Base-by-base conservation (phyloP, 2,888 invertebrate genomes). In the Aleiodes testaceus region DNA sequence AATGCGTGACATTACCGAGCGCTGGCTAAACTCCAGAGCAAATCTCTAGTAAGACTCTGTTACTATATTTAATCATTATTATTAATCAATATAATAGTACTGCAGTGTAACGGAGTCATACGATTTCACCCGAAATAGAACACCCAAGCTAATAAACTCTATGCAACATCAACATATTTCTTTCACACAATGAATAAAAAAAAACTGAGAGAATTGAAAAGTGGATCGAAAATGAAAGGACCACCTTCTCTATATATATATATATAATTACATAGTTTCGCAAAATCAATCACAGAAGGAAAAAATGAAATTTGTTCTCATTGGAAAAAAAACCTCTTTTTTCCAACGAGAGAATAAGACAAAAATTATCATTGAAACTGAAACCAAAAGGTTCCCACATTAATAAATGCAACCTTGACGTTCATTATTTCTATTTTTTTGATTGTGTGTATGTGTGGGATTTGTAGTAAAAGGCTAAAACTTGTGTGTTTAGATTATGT, bases 221-320 rank as follows among this genome's bases (percentile, higher is more conserved):
- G 63, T 64, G 52, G 64, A 69, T 64, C 69, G 64, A 69, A 69
- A 64, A 69, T 53, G 64, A 69, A 69, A 69, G 53, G 53, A 69
- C 64, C 61, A 30, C 68, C 64, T 50, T 44, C 64, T 50, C 64
- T 50, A 26, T 5, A 26, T 26, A 49, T n/a, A 64, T 63, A 63
- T 22, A 44, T 64, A 42, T 64, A 64, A 69, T 69, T 52, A 30
- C 47, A 64, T 44, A 53, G 45, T 69, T 69, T 69, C 64, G 64
- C 69, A 64, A 65, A 65, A 63, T 45, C 44, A 63, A 69, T 69
- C 63, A 44, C 30, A 5, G 18, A 18, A 11, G 16, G 36, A 59
- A 36, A 59, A 42, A 59, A 59, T 47, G 11, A 36, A 36, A 9
- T 36, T 36, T 6, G 36, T 36, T 7, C 36, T 36, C 36, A 36